Percentiles rank a stretch among this genome's conserved stretches.
Conservation (phyloP, 2,888 invertebrate genomes). For the Laspeyria flexula region DNA sequence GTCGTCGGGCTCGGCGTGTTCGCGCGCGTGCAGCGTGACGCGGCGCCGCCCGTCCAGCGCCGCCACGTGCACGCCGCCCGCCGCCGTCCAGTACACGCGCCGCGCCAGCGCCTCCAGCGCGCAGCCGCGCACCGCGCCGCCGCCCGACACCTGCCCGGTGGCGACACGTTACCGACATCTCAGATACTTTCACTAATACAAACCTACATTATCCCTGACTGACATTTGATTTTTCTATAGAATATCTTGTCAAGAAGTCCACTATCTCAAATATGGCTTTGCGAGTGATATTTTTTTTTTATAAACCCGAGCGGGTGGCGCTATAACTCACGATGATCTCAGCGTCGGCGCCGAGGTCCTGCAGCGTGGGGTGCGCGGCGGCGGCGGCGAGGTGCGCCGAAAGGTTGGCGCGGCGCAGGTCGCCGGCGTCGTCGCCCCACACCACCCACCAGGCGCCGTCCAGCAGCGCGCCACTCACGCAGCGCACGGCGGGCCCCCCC, state of each 20-base stretch:
- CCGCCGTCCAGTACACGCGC: conserved; percentile 89
- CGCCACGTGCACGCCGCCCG: conserved; percentile 59
- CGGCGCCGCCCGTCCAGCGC: conserved; percentile 85
- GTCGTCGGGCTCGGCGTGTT: conserved; percentile 89
- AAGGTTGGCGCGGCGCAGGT: conserved; percentile 47
- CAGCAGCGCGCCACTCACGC: conserved; percentile 55
- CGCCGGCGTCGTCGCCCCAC: conserved; percentile 71
- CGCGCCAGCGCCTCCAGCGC: conserved; percentile 90
- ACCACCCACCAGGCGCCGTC: conserved; percentile 62
- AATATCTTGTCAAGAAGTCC: no score
- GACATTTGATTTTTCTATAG: no score
- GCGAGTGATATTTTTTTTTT: no score
- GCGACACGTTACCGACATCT: no score
- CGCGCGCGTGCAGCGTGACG: conserved; percentile 80
- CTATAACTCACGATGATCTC: conserved; percentile 4
- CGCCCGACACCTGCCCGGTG: conserved; percentile 56
- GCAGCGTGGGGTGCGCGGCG: conserved; percentile 5
- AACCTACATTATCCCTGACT: no score
- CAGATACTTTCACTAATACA: no score
- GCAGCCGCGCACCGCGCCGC: conserved; percentile 90
- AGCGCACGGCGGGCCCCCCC: conserved; percentile 58
- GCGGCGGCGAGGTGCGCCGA: conserved; percentile 20
- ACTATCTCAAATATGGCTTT: no score
- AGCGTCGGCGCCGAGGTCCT: conserved; percentile 17
- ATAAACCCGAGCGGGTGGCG: no score